Percentiles rank a stretch among this genome's conserved stretches.
Conservation (phyloP, 1,140 invertebrate genomes). For the Elymnias hypermnestra region DNA sequence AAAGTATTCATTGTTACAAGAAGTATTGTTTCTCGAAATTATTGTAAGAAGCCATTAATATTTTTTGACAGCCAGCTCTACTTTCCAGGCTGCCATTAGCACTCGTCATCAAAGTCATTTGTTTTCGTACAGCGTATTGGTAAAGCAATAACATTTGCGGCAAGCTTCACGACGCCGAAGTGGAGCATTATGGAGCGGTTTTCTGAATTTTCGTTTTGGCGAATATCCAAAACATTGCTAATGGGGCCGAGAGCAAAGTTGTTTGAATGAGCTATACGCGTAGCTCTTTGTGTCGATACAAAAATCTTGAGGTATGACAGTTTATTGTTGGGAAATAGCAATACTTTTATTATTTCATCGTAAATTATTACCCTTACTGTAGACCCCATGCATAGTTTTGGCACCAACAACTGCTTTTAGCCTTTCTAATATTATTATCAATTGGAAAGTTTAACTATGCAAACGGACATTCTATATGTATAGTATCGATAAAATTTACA, state of each 20-base stretch:
- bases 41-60: constrained; percentile 7
- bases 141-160: constrained; percentile 18
- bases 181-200: constrained; percentile 29
- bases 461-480: no score
- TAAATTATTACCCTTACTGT: no score
- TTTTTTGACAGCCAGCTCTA: constrained; percentile 12
- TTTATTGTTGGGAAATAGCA: background rate
- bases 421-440: no score
- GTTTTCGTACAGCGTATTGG: constrained; percentile 15
- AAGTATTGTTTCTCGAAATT: no score
- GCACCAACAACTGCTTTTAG: no score
- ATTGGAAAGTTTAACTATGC: no score
- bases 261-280: constrained; percentile 27
- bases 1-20: no score
- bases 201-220: constrained; percentile 35
- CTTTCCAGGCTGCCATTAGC: constrained; percentile 14
- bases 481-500: no score
- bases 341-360: no score
- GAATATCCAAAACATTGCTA: constrained; percentile 33
- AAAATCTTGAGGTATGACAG: background rate
- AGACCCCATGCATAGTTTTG: no score
- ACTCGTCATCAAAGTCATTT: constrained; percentile 18
- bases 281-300: constrained; percentile 21
- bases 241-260: constrained; percentile 33
- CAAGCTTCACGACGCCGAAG: constrained; percentile 9